A percentile compares a stretch with the other conserved stretches of the same genome.
Evolutionary conservation across 2,888 invertebrate species (phyloP).

Genomic region (Ochropacha duplaris): DNA sequence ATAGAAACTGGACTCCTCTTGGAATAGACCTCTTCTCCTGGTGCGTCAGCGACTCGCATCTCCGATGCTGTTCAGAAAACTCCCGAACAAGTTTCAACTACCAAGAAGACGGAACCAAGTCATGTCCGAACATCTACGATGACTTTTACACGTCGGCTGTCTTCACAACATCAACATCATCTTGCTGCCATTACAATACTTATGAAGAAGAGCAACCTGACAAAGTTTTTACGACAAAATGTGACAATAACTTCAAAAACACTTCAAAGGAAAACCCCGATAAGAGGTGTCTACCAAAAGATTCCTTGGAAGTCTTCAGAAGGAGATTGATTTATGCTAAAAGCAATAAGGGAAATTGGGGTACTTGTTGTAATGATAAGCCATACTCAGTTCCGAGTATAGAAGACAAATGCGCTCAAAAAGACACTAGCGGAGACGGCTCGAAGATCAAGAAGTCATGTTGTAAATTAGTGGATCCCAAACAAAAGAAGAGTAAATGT

Average conservation of each 20-base stretch:
- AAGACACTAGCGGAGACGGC: slow-evolving; percentile 16
- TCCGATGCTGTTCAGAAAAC: slow-evolving; percentile 46
- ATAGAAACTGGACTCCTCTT: slow-evolving; percentile 52
- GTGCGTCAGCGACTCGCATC: slow-evolving; percentile 52
- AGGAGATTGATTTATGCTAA: slow-evolving; percentile 53
- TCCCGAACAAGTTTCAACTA: slow-evolving; percentile 37
- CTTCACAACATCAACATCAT: slow-evolving; percentile 44
- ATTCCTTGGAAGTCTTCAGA: slow-evolving; percentile 64
- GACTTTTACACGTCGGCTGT: slow-evolving; percentile 44
- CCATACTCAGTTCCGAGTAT: slow-evolving; percentile 30
- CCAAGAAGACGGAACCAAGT: slow-evolving; percentile 48
- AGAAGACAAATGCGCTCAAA: slow-evolving; percentile 33
- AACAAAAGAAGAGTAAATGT: slow-evolving; percentile 16
- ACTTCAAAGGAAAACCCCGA: slow-evolving; percentile 22
- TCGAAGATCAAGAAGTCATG: slow-evolving; percentile 26
- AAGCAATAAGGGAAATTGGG: slow-evolving; percentile 52
- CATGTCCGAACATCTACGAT: slow-evolving; percentile 61
- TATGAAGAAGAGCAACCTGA: slow-evolving; percentile 21
- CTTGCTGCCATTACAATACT: slow-evolving; percentile 34
- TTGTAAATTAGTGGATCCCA: slow-evolving; percentile 14
- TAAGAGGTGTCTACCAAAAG: slow-evolving; percentile 55
- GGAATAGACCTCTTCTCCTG: slow-evolving; percentile 53
- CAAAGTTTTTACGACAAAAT: slow-evolving; percentile 17
- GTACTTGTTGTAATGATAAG: slow-evolving; percentile 17
- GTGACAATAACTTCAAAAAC: slow-evolving; percentile 35